These are phyloP conservation scores for Ellobius talpinus DNA, from an alignment of 2,113 vertebrate genomes.

Conservation along the genomic window DNA sequence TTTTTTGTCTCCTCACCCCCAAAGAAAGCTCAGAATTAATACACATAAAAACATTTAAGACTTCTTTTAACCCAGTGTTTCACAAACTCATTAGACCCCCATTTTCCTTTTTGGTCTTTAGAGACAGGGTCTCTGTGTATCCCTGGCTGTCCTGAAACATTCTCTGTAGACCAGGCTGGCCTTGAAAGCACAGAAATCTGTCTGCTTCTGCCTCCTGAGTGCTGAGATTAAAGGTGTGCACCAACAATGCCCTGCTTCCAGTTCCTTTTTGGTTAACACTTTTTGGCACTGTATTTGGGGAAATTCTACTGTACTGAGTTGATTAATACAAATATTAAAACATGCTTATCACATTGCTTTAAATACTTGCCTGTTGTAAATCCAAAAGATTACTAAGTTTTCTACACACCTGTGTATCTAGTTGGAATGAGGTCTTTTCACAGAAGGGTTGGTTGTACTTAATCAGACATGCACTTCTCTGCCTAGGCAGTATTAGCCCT, in stretches of 20 bases:
- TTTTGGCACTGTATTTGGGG: slow-evolving; percentile 6
- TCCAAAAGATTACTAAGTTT: not conserved
- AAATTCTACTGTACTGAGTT: slow-evolving; percentile 41
- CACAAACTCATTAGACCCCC: not conserved
- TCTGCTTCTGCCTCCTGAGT: not conserved
- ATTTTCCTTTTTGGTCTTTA: not conserved
- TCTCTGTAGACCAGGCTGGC: not conserved
- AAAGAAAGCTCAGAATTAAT: not conserved
- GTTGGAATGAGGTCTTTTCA: slow-evolving; percentile 23
- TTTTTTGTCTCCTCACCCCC: not conserved
- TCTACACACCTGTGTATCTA: not conserved
- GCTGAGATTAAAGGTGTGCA: not conserved
- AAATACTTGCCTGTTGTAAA: not conserved
- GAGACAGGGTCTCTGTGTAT: not conserved
- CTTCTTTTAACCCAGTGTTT: slow-evolving; percentile 29
- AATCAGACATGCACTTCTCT: not conserved
- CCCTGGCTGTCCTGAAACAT: not conserved
- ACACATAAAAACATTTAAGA: not conserved
- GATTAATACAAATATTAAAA: slow-evolving; percentile 36
- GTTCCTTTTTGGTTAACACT: not conserved
- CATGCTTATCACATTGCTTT: not conserved
- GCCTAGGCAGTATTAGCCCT: not conserved
- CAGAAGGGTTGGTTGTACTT: not conserved
- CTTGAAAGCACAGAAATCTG: not conserved
- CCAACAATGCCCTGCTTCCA: not conserved